Conservation (phyloP, 2,113 vertebrate genomes). For the Puntigrus tetrazona region DNA sequence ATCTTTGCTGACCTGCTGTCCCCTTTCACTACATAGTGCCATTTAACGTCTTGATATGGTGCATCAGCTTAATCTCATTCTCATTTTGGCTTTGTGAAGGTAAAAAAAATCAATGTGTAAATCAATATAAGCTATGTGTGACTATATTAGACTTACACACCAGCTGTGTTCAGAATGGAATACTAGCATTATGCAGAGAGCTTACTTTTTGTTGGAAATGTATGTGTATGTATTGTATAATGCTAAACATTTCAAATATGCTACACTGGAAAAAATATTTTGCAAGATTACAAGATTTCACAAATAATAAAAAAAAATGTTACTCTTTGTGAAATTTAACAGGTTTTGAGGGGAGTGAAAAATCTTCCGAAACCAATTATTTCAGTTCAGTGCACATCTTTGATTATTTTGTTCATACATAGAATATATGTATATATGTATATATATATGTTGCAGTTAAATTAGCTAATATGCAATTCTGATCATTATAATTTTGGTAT, state of each 20-base stretch:
- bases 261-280: not conserved
- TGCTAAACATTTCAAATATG: not conserved
- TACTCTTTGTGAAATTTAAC: not conserved
- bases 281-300: not conserved
- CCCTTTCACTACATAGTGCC: not conserved
- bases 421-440: no score
- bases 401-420: no score
- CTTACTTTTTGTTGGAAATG: not conserved
- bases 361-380: no score
- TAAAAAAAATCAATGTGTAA: conserved; percentile 37
- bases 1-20: not conserved
- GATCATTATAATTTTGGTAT: not conserved
- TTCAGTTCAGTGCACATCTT: not conserved
- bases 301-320: not conserved
- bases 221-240: not conserved
- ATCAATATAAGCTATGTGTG: conserved; percentile 30
- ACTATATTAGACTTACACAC: conserved; percentile 1
- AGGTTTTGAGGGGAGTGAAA: not conserved
- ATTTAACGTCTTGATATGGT: conserved; percentile 37
- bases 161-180: not conserved
- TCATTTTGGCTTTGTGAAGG: not conserved
- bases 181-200: not conserved
- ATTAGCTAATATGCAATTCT: not conserved
- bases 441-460: not conserved
- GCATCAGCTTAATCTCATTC: conserved; percentile 6